Evolutionary conservation across 23 tunicate genomes (phyloP).

Genomic region (Styela plicata): DNA sequence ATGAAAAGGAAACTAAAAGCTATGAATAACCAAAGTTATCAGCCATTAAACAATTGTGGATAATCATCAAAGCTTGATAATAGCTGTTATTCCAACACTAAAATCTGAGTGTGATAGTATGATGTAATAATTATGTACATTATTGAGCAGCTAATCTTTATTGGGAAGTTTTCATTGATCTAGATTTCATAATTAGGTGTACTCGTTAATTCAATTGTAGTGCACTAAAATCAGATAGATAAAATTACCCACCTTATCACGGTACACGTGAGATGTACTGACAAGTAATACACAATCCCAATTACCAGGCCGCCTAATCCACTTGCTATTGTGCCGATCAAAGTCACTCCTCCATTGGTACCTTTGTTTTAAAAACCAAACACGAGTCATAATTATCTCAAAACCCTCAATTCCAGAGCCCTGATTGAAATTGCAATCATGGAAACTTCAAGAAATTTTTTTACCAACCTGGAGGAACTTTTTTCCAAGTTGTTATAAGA

Average conservation of each 20-base stretch:
- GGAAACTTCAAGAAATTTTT: too few species aligned
- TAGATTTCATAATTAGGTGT: too few species aligned
- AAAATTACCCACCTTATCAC: background rate
- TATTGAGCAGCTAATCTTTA: background rate
- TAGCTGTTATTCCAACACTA: too few species aligned
- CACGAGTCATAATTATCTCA: background rate
- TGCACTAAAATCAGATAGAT: too few species aligned
- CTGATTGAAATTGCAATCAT: too few species aligned
- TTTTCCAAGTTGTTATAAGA: constrained; percentile 53
- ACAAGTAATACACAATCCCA: constrained; percentile 42
- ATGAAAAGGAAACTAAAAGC: too few species aligned
- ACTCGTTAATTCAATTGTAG: too few species aligned
- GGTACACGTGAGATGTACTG: background rate
- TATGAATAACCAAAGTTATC: too few species aligned
- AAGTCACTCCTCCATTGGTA: constrained; percentile 83
- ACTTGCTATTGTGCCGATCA: constrained; percentile 69
- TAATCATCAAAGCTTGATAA: too few species aligned
- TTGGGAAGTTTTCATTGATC: too few species aligned
- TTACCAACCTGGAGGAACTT: constrained; percentile 71
- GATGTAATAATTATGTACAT: background rate
- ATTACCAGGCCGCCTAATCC: constrained; percentile 45
- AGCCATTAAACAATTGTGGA: too few species aligned
- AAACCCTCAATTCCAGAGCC: too few species aligned
- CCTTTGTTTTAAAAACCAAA: constrained; percentile 40
- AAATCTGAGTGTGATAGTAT: background rate